Evolutionary conservation across 2,797 vertebrate genomes (phyloP), one percentile per base, ranked within the genome.

Genomic region (Setipinna tenuifilis): DNA sequence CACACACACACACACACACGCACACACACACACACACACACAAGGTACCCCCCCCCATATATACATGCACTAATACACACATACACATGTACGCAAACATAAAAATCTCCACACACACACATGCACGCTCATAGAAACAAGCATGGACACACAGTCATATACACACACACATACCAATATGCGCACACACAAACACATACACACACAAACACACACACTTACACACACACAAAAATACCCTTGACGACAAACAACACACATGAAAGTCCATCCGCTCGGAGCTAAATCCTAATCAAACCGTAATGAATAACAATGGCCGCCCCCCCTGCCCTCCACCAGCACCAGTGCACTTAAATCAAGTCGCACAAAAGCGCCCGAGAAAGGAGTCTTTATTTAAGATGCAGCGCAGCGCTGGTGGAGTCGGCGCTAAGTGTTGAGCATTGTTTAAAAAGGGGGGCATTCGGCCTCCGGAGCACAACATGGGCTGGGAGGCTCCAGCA

Each of bases 41-140:
- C 19, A 54, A n/a, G n/a, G n/a, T n/a, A n/a, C n/a, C n/a, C n/a
- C n/a, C n/a, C n/a, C n/a, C n/a, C n/a, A n/a, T n/a, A n/a, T n/a
- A n/a, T 14, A 17, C 81, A 58, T 14, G 46, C 10, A 28, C 28
- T 28, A 11, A 31, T 50, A 82, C 50, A 19, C 81, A 31, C 50
- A 25, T 46, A 82, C 80, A 23, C 41, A 57, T 23, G 88, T 65
- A 84, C 85, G 85, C 90, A 90, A 83, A 75, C 68, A 84, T 82
- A 46, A n/a, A n/a, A n/a, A n/a, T n/a, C n/a, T n/a, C n/a, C 86
- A 83, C 46, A 48, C 46, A 48, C 46, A 48, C 46, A 48, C 46
- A 48, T 10, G n/a, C n/a, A n/a, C n/a, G n/a, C n/a, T n/a, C n/a
- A 91, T 87, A 87, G 19, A 58, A 14, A 58, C 17, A n/a, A n/a